Evolutionary conservation across 92 coral and sea anemone species (phyloP), one percentile per base, ranked within the genome.

Genomic region (Epizoanthus ramosus): DNA sequence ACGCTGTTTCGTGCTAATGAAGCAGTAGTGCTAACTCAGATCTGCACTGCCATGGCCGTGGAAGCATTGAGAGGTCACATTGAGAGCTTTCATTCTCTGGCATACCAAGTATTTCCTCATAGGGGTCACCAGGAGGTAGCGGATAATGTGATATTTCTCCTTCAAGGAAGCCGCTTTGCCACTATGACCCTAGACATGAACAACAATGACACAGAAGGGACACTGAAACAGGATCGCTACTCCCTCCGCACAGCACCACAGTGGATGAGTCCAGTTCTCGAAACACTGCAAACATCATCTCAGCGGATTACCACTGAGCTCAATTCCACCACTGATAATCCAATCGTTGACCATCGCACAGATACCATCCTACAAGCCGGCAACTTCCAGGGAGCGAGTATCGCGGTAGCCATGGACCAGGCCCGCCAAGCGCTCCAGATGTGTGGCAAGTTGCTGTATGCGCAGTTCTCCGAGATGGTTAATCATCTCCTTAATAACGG

Each of bases 321-420:
- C 17, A 85, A 85, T 69, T 77, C 85, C 47, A 74, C 88, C 57
- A 14, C 74, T 22, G 88, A 85, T 43, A 85, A 85, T 73, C 88
- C 88, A 18, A 85, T 85, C 56, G 45, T 85, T 53, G 88, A 79
- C 69, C 83, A 70, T 57, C 66, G 83, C 53, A 71, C 84, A 18
- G 50, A 58, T 12, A 45, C 54, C 52, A 47, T 85, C 57, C 53
- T 85, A 61, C 56, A 35, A 45, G 63, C 84, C 17, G 88, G 88
- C 19, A 85, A 85, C 82, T 85, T 85, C 83, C 88, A 85, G 54
- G 88, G 88, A 41, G 65, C 85, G 54, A 77, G 72, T 28, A 79
- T 67, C 57, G 45, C 88, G 8, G 88, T 85, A 1, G 85, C 88
- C 41, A 85, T 85, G 88, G 88, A 85, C 75, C 80, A 85, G 53